A percentile compares a stretch with the other conserved stretches of the same genome.
phyloP scores from a whole-genome alignment of 2,113 vertebrate species.

The Ascaphus truei region DNA sequence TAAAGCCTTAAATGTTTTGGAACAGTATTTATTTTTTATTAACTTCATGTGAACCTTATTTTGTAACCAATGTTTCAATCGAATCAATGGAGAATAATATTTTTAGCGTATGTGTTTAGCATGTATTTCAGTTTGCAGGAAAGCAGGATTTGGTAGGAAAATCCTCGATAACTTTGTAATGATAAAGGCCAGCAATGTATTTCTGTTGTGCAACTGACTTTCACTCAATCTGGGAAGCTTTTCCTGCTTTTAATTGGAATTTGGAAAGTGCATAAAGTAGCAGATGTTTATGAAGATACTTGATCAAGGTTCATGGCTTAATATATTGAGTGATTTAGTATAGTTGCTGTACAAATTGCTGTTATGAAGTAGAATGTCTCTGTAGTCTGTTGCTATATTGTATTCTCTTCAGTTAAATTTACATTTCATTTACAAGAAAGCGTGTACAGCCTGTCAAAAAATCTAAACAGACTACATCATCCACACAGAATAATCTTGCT shows the following conservation, averaged over 20 bases:
- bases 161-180: too few species aligned
- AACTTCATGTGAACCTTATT: too few species aligned
- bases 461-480: too few species aligned
- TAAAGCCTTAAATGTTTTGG: too few species aligned
- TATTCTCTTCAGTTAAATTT: neutral
- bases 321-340: slow-evolving; percentile 21
- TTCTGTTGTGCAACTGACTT: neutral
- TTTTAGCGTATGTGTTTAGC: too few species aligned
- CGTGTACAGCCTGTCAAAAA: too few species aligned
- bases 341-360: neutral
- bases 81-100: too few species aligned
- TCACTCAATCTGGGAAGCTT: neutral
- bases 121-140: neutral
- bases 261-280: slow-evolving; percentile 2
- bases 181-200: too few species aligned
- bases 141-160: neutral
- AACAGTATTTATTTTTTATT: too few species aligned
- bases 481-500: too few species aligned
- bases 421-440: neutral
- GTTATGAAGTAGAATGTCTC: neutral
- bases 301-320: slow-evolving; percentile 8
- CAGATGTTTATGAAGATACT: slow-evolving; percentile 14
- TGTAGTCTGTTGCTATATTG: neutral
- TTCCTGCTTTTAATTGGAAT: slow-evolving; percentile 12
- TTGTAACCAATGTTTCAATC: too few species aligned